Conservation (phyloP, 2,797 vertebrate species). For the Argya squamiceps region DNA sequence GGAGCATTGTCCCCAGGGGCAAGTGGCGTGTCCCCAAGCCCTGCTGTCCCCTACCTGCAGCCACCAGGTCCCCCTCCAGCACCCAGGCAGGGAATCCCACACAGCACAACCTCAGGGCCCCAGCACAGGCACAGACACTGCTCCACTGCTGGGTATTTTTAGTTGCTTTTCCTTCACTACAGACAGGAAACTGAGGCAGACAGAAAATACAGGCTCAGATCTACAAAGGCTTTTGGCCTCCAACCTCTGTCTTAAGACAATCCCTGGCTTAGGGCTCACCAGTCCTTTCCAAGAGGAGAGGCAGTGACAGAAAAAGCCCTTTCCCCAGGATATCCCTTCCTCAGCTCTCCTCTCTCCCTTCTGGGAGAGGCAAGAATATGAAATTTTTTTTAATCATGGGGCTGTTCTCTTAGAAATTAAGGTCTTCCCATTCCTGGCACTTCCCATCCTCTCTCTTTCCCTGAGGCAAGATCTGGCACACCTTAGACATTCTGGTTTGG, state of each 20-base stretch:
- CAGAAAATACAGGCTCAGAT: neutral
- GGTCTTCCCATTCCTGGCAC: slow-evolving; percentile 47
- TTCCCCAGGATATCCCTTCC: neutral
- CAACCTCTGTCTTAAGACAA: neutral
- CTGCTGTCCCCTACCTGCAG: neutral
- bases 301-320: neutral
- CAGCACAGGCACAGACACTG: neutral
- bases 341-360: neutral
- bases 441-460: slow-evolving; percentile 8
- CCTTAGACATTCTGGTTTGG: slow-evolving; percentile 62
- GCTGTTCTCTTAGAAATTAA: slow-evolving; percentile 30
- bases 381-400: neutral
- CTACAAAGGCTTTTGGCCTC: slow-evolving; percentile 8
- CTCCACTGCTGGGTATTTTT: neutral
- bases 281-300: neutral
- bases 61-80: neutral
- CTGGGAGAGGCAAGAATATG: neutral
- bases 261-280: neutral
- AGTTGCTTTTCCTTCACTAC: neutral
- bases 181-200: slow-evolving; percentile 45
- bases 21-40: neutral
- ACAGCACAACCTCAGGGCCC: neutral
- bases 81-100: neutral
- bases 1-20: neutral
- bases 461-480: slow-evolving; percentile 61